Conservation (phyloP, 2,113 vertebrate genomes). For the Odocoileus hemionus region DNA sequence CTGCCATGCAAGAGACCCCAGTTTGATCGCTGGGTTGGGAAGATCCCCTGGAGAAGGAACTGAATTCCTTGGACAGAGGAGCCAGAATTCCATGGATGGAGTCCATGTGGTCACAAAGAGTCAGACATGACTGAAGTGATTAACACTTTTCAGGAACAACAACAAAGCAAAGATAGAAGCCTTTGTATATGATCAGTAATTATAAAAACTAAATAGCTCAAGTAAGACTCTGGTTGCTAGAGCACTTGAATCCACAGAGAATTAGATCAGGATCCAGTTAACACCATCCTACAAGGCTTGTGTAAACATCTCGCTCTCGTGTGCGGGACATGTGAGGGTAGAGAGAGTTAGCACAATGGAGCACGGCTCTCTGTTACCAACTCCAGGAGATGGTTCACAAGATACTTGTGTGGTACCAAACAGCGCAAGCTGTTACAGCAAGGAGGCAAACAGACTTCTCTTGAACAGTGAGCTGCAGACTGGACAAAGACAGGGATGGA, state of each 20-base stretch:
- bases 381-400: neutral
- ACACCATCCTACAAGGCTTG: neutral
- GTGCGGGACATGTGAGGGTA: neutral
- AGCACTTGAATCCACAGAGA: neutral
- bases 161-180: neutral
- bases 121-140: neutral
- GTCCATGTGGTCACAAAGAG: neutral
- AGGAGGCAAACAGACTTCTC: neutral
- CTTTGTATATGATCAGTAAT: neutral
- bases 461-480: neutral
- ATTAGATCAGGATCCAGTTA: neutral
- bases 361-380: neutral
- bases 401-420: neutral
- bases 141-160: neutral
- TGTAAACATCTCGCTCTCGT: neutral
- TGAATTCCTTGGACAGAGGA: neutral
- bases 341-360: neutral
- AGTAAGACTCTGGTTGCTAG: neutral
- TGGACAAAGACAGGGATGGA: neutral
- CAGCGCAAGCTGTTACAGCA: neutral
- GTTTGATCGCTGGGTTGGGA: neutral
- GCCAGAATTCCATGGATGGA: neutral
- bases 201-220: neutral
- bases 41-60: neutral
- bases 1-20: neutral